phyloP scores from a whole-genome alignment of 2,888 invertebrate genomes.

The Charanyca ferruginea region DNA sequence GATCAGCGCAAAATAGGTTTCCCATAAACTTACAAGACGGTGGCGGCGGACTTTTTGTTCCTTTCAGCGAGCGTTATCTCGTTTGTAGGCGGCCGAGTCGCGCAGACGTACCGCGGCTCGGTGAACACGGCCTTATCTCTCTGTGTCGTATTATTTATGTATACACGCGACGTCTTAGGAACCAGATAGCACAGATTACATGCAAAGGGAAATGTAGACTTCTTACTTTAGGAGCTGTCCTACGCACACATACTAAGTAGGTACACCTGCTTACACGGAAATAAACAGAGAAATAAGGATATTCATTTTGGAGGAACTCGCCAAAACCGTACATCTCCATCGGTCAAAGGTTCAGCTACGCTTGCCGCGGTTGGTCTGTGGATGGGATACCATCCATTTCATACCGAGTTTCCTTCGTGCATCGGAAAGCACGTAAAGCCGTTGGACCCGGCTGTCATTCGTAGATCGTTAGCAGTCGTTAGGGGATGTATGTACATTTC shows the following conservation, averaged over 20 bases:
- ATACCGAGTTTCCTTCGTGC: too few relatives aligned
- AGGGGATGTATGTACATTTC: too few relatives aligned
- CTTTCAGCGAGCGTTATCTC: conserved; percentile 44
- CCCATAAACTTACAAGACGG: neutral
- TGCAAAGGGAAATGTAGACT: conserved; percentile 9
- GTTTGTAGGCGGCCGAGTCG: conserved; percentile 16
- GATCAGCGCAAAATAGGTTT: conserved; percentile 23
- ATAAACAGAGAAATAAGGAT: too few relatives aligned
- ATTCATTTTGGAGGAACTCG: too few relatives aligned
- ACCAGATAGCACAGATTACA: conserved; percentile 27
- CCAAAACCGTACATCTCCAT: too few relatives aligned
- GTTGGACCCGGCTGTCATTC: too few relatives aligned
- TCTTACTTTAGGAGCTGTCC: neutral
- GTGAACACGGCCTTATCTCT: conserved; percentile 43
- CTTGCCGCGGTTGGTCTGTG: too few relatives aligned
- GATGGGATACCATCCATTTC: too few relatives aligned
- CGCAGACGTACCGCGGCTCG: conserved; percentile 3
- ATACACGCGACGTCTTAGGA: conserved; percentile 24
- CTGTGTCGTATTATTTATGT: conserved; percentile 57
- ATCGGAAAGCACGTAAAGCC: too few relatives aligned
- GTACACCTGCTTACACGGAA: conserved; percentile 5
- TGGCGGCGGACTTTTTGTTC: conserved; percentile 23
- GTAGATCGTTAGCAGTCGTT: too few relatives aligned
- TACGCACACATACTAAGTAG: neutral
- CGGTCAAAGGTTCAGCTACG: too few relatives aligned